These are phyloP conservation scores for Elegia similella DNA, from an alignment of 2,888 invertebrate genomes.

Conservation along the genomic window DNA sequence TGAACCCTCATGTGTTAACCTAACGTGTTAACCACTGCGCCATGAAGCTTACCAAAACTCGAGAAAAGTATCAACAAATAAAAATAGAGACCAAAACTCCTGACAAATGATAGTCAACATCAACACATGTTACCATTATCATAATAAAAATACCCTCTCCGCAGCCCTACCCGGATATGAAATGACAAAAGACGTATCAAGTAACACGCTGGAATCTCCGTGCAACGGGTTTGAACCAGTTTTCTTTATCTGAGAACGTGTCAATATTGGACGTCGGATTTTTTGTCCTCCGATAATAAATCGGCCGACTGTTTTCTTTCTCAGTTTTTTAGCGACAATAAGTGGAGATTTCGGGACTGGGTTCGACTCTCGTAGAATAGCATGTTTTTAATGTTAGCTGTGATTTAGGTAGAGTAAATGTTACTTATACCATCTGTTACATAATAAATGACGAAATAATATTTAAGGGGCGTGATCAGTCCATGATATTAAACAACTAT, in stretches of 20 bases:
- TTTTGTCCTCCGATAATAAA: constrained; percentile 26
- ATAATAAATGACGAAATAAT: no score
- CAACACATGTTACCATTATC: neutral
- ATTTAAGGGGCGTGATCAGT: no score
- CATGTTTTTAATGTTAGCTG: neutral
- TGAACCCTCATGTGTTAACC: no score
- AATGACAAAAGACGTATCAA: constrained; percentile 62
- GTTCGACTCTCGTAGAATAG: neutral
- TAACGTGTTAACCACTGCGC: no score
- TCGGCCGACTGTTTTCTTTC: constrained; percentile 23
- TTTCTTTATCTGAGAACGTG: constrained; percentile 23
- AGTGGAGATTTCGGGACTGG: neutral
- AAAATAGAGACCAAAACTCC: no score
- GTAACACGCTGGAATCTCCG: constrained; percentile 41
- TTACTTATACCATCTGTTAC: no score
- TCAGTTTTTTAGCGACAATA: constrained; percentile 17
- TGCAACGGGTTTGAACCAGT: constrained; percentile 12
- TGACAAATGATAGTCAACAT: no score
- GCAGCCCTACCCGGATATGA: constrained; percentile 45
- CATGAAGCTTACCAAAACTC: no score
- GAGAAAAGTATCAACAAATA: no score
- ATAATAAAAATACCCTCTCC: neutral
- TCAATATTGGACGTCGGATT: constrained; percentile 26
- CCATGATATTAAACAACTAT: no score
- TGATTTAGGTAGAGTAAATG: neutral